phyloP scores from a whole-genome alignment of 1,140 invertebrate genomes.

The Micrasema minimum region DNA sequence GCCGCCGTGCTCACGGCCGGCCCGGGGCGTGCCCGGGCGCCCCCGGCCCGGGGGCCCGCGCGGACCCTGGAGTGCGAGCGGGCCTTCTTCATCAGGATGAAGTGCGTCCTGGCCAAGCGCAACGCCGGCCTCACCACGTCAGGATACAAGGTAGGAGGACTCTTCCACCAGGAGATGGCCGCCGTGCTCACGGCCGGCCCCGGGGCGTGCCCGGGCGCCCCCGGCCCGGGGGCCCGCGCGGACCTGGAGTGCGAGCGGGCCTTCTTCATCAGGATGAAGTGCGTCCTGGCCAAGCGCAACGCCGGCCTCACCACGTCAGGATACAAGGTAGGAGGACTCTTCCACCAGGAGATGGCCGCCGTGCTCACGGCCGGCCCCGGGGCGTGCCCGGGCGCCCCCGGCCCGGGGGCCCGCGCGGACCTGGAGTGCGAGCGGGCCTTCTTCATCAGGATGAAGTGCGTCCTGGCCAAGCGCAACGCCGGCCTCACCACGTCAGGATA shows the following conservation, averaged over 20 bases:
- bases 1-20: constrained; percentile 78
- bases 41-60: constrained; percentile 34
- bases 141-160: too few relatives aligned
- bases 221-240: constrained; percentile 5
- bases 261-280: constrained; percentile 97
- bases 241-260: too few relatives aligned
- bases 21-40: too few relatives aligned
- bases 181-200: constrained; percentile 76
- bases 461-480: constrained; percentile 96
- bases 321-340: too few relatives aligned
- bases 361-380: constrained; percentile 74
- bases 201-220: constrained; percentile 55
- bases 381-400: constrained; percentile 51
- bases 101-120: too few relatives aligned
- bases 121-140: too few relatives aligned
- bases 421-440: constrained; percentile 91
- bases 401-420: constrained; percentile 6
- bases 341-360: constrained; percentile 93
- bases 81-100: too few relatives aligned
- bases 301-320: constrained; percentile 94
- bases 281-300: constrained; percentile 94
- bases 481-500: constrained; percentile 92
- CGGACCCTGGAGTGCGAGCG: too few relatives aligned
- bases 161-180: constrained; percentile 96
- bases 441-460: constrained; percentile 97